A percentile compares a stretch with the other conserved stretches of the same genome.
Evolutionary conservation across 2,797 vertebrate species (phyloP).

Genomic region (Argya squamiceps): DNA sequence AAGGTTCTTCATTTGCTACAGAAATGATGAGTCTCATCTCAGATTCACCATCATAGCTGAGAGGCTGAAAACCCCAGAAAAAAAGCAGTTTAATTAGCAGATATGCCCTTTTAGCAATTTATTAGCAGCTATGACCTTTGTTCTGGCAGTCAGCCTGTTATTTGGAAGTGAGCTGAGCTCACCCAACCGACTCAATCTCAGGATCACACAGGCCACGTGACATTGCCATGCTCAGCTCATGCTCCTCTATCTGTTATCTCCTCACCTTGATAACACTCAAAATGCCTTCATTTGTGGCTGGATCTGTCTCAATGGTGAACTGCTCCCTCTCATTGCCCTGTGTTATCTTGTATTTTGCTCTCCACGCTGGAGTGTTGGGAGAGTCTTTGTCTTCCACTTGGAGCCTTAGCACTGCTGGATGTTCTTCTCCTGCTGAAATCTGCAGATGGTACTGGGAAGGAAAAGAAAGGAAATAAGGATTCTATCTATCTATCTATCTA

Average conservation of each 20-base stretch:
- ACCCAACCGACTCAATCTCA: background rate
- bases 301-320: background rate
- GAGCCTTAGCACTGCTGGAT: background rate
- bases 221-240: accelerated
- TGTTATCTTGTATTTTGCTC: background rate
- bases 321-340: background rate
- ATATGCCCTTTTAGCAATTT: background rate
- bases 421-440: background rate
- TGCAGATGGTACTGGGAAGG: background rate
- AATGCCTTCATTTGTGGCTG: background rate
- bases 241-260: background rate
- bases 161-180: background rate
- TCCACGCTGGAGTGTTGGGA: background rate
- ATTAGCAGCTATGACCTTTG: background rate
- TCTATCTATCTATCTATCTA: background rate
- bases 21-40: background rate
- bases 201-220: accelerated
- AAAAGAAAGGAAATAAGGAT: background rate
- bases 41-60: background rate
- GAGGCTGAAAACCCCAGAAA: background rate
- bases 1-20: background rate
- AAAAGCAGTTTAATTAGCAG: background rate
- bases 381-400: background rate
- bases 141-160: background rate
- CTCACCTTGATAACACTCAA: background rate